phyloP scores from a whole-genome alignment of 2,797 vertebrate genomes.

The Tolypeutes matacus region DNA sequence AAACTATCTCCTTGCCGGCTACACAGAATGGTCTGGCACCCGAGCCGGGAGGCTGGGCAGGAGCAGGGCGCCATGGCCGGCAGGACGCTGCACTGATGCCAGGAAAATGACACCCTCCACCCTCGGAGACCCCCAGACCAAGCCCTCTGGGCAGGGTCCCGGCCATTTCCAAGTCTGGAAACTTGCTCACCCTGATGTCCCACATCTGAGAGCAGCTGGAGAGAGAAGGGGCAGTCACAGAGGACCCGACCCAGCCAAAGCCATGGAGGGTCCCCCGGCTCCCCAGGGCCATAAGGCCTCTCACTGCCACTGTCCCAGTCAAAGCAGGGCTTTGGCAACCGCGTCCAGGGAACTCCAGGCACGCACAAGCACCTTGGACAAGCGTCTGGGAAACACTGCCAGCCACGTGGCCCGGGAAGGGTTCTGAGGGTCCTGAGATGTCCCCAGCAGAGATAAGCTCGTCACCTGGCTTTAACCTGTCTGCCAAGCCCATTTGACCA shows the following conservation, averaged over 20 bases:
- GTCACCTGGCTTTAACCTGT: not conserved
- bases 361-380: not conserved
- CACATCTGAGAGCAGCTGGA: not conserved
- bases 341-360: not conserved
- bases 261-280: too few relatives aligned
- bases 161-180: not conserved
- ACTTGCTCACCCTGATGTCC: not conserved
- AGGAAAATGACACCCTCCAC: not conserved
- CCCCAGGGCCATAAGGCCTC: not conserved
- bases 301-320: not conserved
- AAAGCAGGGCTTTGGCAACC: not conserved
- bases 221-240: not conserved
- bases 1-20: not conserved
- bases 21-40: not conserved
- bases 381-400: not conserved
- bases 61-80: rapidly evolving
- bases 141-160: not conserved
- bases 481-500: not conserved
- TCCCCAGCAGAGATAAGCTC: not conserved
- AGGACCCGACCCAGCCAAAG: not conserved
- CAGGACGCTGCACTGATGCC: not conserved
- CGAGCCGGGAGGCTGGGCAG: not conserved
- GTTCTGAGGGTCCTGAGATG: not conserved
- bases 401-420: not conserved
- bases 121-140: not conserved